These are phyloP conservation scores for Labrus mixtus DNA, from an alignment of 2,113 vertebrate genomes.

Conservation along the genomic window DNA sequence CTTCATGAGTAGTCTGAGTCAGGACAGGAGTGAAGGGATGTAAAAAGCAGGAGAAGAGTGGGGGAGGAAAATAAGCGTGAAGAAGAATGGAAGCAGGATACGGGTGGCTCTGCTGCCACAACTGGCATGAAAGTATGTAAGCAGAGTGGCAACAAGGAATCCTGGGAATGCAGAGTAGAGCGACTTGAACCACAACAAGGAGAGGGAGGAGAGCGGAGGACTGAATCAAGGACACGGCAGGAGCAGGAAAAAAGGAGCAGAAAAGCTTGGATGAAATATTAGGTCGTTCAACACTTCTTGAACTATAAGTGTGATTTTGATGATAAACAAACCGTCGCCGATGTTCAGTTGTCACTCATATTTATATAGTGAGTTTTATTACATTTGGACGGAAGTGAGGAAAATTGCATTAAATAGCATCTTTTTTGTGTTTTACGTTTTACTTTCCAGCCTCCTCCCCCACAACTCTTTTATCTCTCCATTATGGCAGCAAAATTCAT, in stretches of 20 bases:
- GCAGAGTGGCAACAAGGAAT: slow-evolving; percentile 68
- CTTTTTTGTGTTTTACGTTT: not conserved
- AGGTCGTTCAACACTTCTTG: not conserved
- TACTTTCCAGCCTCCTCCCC: too few relatives aligned
- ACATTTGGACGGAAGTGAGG: not conserved
- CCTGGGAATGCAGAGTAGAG: slow-evolving; percentile 67
- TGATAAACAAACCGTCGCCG: not conserved
- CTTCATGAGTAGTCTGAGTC: not conserved
- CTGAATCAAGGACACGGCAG: not conserved
- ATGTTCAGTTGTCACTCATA: not conserved
- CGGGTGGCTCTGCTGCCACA: slow-evolving; percentile 84
- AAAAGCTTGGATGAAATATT: not conserved
- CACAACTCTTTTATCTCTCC: too few relatives aligned
- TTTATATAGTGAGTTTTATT: not conserved
- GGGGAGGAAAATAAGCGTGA: not conserved
- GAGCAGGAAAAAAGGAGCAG: not conserved
- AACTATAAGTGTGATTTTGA: not conserved
- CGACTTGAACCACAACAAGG: slow-evolving; percentile 42
- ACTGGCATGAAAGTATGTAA: slow-evolving; percentile 85
- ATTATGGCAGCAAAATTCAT: too few relatives aligned
- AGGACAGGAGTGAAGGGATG: slow-evolving; percentile 4
- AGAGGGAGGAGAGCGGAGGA: not conserved
- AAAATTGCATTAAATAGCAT: not conserved
- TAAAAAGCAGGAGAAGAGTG: not conserved
- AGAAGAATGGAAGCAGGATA: slow-evolving; percentile 7